Evolutionary conservation across 1,140 invertebrate species (phyloP), one percentile per base, ranked within the genome.

Genomic region (Drosophila nikananu): DNA sequence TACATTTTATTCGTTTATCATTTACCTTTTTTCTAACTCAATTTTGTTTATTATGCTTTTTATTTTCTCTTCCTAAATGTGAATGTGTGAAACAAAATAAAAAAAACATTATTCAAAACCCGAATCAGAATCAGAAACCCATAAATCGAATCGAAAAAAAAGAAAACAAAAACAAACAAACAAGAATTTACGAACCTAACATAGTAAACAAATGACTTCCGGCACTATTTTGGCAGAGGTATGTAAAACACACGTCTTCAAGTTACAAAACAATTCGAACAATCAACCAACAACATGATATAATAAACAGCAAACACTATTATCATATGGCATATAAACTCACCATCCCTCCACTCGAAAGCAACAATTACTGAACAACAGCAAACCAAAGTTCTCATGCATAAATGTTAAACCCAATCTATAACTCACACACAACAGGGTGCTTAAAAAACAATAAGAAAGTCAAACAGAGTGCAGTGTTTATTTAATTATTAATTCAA

Each of bases 201-300:
- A 91, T 84, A 84, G 74, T 90, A 73, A 59, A 73, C 73, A 92
- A 89, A 93, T 93, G 92, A 93, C 92, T 93, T 93, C 92, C 92
- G 92, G 84, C 92, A 93, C 82, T 91, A 92, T 92, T 93, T 93
- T 93, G 92, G 92, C 90, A 93, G 87, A 93, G 92, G 92, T 93
- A 93, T 91, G 92, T 92, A 92, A 92, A 90, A 83, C 82, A 84
- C 83, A 84, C 81, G 71, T 91, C 76, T 80, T 77, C 60, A 70
- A 77, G 52, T 63, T 72, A 65, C 54, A 60, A 82, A 58, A 54
- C 32, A 63, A 48, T 59, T 25, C 62, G 23, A 71, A 74, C 39
- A 72, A 48, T 46, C 51, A 58, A 55, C 8, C 52, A 32, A 52
- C 49, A 61, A 62, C 46, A 78, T 48, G 32, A 67, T 67, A 48